These are phyloP conservation scores for Podarcis raffonei DNA, from an alignment of 2,113 vertebrate species.

Conservation along the genomic window DNA sequence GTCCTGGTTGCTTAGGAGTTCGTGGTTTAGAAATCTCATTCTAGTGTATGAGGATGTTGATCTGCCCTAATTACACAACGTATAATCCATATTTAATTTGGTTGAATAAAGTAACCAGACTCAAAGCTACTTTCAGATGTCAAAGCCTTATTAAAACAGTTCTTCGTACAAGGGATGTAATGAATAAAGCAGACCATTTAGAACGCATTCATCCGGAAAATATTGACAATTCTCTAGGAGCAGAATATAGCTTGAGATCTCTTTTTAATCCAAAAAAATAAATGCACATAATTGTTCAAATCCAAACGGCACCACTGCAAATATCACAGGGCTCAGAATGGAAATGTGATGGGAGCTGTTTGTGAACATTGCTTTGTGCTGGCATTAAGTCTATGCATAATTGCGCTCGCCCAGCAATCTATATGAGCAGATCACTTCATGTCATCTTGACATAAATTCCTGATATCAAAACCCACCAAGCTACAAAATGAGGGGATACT, in stretches of 20 bases:
- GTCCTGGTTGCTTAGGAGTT: background rate
- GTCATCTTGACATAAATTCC: background rate
- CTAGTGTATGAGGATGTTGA: background rate
- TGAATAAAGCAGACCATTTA: slow-evolving; percentile 23
- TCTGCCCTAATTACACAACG: slow-evolving; percentile 1
- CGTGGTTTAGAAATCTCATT: background rate
- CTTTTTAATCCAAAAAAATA: background rate
- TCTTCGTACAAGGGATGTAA: slow-evolving; percentile 5
- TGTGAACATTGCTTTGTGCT: background rate
- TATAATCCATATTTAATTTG: slow-evolving; percentile 34
- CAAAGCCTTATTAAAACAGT: slow-evolving; percentile 33
- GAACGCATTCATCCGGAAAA: slow-evolving; percentile 22
- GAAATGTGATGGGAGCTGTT: background rate
- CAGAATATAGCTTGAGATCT: slow-evolving; percentile 14
- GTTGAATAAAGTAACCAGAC: slow-evolving; percentile 6
- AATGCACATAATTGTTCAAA: background rate
- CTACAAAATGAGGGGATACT: background rate
- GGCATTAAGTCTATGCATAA: background rate
- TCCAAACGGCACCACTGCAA: background rate
- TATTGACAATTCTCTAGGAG: slow-evolving; percentile 19
- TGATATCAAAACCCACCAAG: background rate
- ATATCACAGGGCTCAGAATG: background rate
- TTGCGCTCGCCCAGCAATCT: background rate
- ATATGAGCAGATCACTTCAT: background rate
- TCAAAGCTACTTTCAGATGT: slow-evolving; percentile 15